Evolutionary conservation across 2,113 vertebrate species (phyloP).

Genomic region (Tonatia bakeri): DNA sequence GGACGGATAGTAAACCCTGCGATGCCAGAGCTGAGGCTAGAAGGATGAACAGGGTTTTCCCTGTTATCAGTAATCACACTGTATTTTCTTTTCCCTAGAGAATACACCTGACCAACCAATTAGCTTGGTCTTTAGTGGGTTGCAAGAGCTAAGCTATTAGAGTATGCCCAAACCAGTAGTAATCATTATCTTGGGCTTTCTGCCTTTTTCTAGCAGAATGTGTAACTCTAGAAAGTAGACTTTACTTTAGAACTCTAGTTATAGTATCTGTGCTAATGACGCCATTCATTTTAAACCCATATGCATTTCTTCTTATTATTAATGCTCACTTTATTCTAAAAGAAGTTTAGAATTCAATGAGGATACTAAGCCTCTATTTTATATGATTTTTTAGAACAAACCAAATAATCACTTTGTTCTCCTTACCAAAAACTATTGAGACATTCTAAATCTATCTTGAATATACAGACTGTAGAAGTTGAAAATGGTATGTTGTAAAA

Average conservation of each 20-base stretch:
- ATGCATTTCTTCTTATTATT: not conserved
- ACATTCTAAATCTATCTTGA: constrained; percentile 11
- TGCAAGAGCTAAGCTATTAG: not conserved
- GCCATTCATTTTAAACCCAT: not conserved
- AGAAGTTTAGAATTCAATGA: not conserved
- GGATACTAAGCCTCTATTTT: not conserved
- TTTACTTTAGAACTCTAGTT: not conserved
- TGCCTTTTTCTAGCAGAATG: not conserved
- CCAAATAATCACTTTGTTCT: constrained; percentile 13
- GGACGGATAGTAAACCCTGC: not conserved
- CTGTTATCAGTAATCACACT: not conserved
- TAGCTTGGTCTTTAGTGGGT: not conserved
- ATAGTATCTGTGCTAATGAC: not conserved
- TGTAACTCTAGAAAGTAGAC: not conserved
- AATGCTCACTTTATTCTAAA: not conserved
- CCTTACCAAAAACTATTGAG: not conserved
- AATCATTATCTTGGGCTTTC: not conserved
- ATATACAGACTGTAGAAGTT: not conserved
- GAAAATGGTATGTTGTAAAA: not conserved
- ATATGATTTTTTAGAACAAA: not conserved
- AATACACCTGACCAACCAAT: not conserved
- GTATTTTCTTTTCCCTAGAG: not conserved
- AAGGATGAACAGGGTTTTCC: not conserved
- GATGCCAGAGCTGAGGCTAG: not conserved
- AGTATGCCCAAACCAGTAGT: not conserved